Evolutionary conservation across 2,113 vertebrate genomes (phyloP), one percentile per base, ranked within the genome.

Genomic region (Peromyscus leucopus): DNA sequence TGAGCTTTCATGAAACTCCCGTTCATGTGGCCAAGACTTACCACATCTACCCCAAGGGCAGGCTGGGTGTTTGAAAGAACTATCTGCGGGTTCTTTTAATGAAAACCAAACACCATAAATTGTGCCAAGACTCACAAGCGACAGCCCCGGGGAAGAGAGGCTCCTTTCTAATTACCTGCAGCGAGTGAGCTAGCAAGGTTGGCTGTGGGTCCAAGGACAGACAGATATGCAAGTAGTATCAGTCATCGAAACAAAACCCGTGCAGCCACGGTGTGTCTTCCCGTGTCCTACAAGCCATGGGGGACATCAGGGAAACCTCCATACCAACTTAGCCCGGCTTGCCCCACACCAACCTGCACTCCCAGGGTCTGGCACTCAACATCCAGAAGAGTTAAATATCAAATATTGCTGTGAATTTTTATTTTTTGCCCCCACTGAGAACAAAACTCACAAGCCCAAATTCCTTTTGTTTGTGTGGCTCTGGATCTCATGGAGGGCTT

Each of bases 71-170:
- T 90, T 82, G 89, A 93, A 96, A 94, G 39, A 78, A 39, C 71
- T 63, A 67, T 96, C 97, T 87, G 85, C 11, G 57, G 95, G 76
- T 67, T 97, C 74, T 78, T 95, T 95, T 96, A 91, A 96, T 95
- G 97, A 91, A 96, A 97, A 94, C 96, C 78, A 95, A 95, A 97
- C 91, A 91, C 46, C 42, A 4, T 76, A 72, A 80, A 57, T n/a
- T 0, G 0, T 74, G 90, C 94, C 95, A 95, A 87, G 88, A 90
- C 86, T 82, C 79, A 48, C 83, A 85, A 36, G 78, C 7, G 4
- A 57, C 78, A 89, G 89, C 92, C 90, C 12, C 5, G 0, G 93
- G 96, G 75, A 89, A 71, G 26, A 48, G 8, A 12, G 71, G n/a
- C 88, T 79, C 39, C 80, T 78, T 84, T 85, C 93, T 79, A 63